A percentile compares a stretch with the other conserved stretches of the same genome.
Evolutionary conservation across 2,888 invertebrate species (phyloP).

Genomic region (Drosophila paramelanica): DNA sequence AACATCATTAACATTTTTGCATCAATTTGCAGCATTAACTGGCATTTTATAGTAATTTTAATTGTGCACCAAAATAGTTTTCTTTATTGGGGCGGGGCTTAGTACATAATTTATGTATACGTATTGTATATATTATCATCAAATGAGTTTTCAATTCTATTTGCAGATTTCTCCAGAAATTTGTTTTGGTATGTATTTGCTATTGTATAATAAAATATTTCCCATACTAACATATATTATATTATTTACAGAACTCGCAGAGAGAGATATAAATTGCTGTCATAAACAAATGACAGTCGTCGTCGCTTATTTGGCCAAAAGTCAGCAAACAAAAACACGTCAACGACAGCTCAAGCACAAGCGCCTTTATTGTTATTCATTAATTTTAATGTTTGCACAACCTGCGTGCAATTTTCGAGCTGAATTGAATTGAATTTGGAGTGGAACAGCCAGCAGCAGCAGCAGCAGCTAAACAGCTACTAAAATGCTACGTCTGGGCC

Average conservation of each 20-base stretch:
- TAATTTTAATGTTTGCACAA: slow-evolving; percentile 83
- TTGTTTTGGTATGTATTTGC: neutral
- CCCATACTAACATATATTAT: neutral
- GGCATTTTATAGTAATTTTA: slow-evolving; percentile 46
- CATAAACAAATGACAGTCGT: slow-evolving; percentile 4
- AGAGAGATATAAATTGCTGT: neutral
- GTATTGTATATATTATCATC: neutral
- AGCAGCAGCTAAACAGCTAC: slow-evolving; percentile 47
- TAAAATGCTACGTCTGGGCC: slow-evolving; percentile 66
- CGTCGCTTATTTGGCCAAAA: slow-evolving; percentile 13
- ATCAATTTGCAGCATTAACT: slow-evolving; percentile 26
- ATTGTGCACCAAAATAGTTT: slow-evolving; percentile 44
- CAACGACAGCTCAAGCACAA: slow-evolving; percentile 27
- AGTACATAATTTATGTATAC: neutral
- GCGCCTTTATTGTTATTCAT: slow-evolving; percentile 82
- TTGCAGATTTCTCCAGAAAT: neutral
- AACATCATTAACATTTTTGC: slow-evolving; percentile 60
- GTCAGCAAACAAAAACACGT: slow-evolving; percentile 23
- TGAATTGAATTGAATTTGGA: slow-evolving; percentile 76
- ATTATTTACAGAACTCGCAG: slow-evolving; percentile 1
- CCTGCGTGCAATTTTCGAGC: slow-evolving; percentile 59
- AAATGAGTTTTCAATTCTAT: neutral
- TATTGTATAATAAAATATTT: neutral
- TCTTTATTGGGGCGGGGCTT: neutral
- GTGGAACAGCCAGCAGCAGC: slow-evolving; percentile 20